These are phyloP conservation scores for Anneissia japonica DNA, from an alignment of 35 echinoderm and acorn worm species.

Conservation along the genomic window DNA sequence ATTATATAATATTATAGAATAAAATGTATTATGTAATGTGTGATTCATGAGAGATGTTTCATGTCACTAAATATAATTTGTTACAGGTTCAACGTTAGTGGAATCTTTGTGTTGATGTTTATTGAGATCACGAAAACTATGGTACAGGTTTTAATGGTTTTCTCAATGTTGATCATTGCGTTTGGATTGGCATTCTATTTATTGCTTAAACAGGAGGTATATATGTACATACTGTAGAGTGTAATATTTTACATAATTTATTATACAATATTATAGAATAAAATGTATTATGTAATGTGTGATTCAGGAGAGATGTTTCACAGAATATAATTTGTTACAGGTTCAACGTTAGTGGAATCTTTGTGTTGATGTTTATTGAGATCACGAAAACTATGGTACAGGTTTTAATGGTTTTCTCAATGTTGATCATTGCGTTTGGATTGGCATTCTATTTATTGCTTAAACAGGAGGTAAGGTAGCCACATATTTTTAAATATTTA, in stretches of 20 bases:
- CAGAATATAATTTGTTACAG: too few species aligned
- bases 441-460: conserved; percentile 72
- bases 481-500: neutral
- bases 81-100: conserved; percentile 68
- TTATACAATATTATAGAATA: too few species aligned
- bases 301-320: too few species aligned
- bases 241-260: neutral
- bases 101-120: conserved; percentile 90
- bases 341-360: conserved; percentile 79
- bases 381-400: conserved; percentile 68
- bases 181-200: conserved; percentile 79
- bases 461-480: conserved; percentile 57
- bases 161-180: conserved; percentile 70
- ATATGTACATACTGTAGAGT: neutral
- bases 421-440: conserved; percentile 75
- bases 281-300: too few species aligned
- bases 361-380: conserved; percentile 84
- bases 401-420: conserved; percentile 63
- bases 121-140: conserved; percentile 71
- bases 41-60: too few species aligned
- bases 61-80: too few species aligned
- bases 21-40: too few species aligned
- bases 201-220: conserved; percentile 67
- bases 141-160: conserved; percentile 61
- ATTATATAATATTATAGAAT: too few species aligned